Percentiles rank a stretch among this genome's conserved stretches.
Evolutionary conservation across 2,113 vertebrate species (phyloP).

Genomic region (Lepidiolamprologus cunningtoni): DNA sequence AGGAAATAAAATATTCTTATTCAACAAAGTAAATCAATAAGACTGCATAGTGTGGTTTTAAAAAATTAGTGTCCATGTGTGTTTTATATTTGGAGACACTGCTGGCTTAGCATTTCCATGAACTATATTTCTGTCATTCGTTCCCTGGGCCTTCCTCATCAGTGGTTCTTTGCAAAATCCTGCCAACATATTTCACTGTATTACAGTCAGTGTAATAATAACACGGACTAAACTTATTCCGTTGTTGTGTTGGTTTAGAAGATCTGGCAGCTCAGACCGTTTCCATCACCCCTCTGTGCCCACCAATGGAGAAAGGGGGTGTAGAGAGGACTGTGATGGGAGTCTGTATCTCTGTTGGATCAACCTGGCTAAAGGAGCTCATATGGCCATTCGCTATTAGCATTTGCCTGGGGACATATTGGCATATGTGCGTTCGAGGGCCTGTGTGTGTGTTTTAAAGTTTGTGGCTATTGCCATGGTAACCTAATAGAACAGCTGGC

Average conservation of each 20-base stretch:
- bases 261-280: neutral
- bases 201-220: constrained; percentile 33
- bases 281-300: neutral
- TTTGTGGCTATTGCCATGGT: constrained; percentile 1
- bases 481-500: constrained; percentile 39
- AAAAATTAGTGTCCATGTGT: neutral
- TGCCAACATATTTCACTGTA: constrained; percentile 1
- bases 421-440: neutral
- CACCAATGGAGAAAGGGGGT: neutral
- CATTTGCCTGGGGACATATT: constrained; percentile 1
- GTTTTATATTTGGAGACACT: constrained; percentile 29
- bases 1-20: neutral
- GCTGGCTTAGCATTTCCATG: constrained; percentile 36
- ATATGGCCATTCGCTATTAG: constrained; percentile 8
- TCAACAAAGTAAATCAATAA: neutral
- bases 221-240: constrained; percentile 1
- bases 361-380: constrained; percentile 25
- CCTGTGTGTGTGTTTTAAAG: neutral
- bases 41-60: neutral
- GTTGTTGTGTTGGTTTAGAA: neutral
- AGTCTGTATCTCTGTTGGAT: constrained; percentile 9
- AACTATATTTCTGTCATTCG: constrained; percentile 25
- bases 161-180: neutral
- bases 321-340: neutral
- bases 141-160: neutral